Percentiles rank a stretch among this genome's conserved stretches.
Conservation (phyloP, 2,888 invertebrate genomes). For the Cryptocheilus praepositus region DNA sequence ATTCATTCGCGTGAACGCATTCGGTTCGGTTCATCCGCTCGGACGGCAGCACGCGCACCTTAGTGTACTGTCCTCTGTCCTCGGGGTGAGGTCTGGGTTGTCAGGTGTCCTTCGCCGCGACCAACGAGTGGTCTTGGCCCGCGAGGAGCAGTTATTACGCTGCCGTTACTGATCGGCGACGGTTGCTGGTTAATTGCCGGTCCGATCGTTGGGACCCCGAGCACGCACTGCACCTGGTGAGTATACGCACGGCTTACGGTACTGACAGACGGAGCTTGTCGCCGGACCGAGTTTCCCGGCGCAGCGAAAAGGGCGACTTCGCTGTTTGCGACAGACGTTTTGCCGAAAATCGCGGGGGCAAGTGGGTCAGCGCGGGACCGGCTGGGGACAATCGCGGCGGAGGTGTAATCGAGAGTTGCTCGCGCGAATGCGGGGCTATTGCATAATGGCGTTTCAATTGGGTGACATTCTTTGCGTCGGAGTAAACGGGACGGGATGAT, state of each 20-base stretch:
- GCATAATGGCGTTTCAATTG: too few relatives aligned
- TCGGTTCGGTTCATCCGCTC: constrained; percentile 45
- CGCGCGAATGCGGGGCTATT: too few relatives aligned
- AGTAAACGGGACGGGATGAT: too few relatives aligned
- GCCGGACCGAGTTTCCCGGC: constrained; percentile 8
- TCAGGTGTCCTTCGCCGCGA: too few relatives aligned
- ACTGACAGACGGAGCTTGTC: constrained; percentile 28
- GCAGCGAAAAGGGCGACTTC: background rate
- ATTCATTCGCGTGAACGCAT: constrained; percentile 54
- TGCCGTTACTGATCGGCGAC: too few relatives aligned
- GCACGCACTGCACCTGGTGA: constrained; percentile 44
- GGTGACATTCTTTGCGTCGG: too few relatives aligned
- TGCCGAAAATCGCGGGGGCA: too few relatives aligned
- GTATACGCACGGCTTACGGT: constrained; percentile 39
- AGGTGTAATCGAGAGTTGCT: too few relatives aligned
- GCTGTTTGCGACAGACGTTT: too few relatives aligned
- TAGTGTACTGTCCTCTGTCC: constrained; percentile 17
- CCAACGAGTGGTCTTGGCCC: constrained; percentile 23
- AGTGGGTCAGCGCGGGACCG: too few relatives aligned
- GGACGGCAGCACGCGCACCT: constrained; percentile 26
- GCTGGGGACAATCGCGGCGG: too few relatives aligned
- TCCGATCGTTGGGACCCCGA: constrained; percentile 30
- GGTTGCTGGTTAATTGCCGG: constrained; percentile 36
- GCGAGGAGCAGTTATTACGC: too few relatives aligned
- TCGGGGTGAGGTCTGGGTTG: constrained; percentile 6